Base-by-base conservation (phyloP, 2,113 vertebrate species). In the Carassius gibelio region DNA sequence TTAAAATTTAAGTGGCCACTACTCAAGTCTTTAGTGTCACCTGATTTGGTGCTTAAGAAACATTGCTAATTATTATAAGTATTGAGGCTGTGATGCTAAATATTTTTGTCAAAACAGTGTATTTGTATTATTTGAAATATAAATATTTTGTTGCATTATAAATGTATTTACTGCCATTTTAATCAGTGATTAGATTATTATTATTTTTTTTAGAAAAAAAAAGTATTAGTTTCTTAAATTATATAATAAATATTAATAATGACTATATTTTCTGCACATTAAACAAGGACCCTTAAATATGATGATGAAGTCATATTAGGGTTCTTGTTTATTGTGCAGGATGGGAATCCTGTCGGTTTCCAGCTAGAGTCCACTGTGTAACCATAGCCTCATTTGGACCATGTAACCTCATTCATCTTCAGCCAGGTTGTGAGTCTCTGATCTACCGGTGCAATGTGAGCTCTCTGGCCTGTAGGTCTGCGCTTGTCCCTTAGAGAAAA, bases 371-470 rank as follows among this genome's bases (percentile, higher is more conserved):
- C 71, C 71, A 48, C 21, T 10, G 3, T 74, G 71, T 10, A 74
- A 74, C 38, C 9, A 6, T 76, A 64, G 38, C 64, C 13, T 77
- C 79, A 81, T 87, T 84, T 80, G 83, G 38, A 71, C 9, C 14
- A 17, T 71, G 30, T 84, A 45, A 77, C 81, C 84, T 77, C 79
- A 64, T 85, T 83, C 85, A 88, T 86, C 78, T 86, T 30, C 13
- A 68, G 74, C 45, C 45, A 82, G 87, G 83, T 38, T 69, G n/a
- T 6, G 55, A 55, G 42, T 48, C 72, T 59, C 55, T 45, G 78
- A 81, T 66, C 78, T 81, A 59, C 81, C 71, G 8, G 21, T 23
- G 55, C 23, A 69, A 79, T 68, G 75, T 42, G 42, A 61, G 36
- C 48, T 76, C 42, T 75, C 36, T 36, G 36, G 81, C 59, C 34